Evolutionary conservation across 2,113 vertebrate genomes (phyloP), one percentile per base, ranked within the genome.

Genomic region (Microtus richardsoni): DNA sequence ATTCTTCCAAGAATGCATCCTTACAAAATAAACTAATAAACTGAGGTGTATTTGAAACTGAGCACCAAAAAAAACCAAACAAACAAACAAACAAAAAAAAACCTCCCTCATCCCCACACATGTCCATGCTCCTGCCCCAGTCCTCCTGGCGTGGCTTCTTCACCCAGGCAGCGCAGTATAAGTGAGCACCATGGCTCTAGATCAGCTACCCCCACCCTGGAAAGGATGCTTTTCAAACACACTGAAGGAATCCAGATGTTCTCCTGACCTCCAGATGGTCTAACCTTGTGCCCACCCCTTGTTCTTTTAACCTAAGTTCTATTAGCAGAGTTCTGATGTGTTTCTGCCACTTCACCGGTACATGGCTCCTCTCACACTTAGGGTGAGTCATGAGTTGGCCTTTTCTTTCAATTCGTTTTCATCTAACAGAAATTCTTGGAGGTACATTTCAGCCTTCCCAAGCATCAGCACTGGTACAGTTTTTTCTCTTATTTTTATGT

Each of bases 201-300:
- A 80, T 26, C 44, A 41, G 62, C 9, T 28, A 39, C 54, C 68
- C 58, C 83, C 49, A 16, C 52, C 85, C 3, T 4, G 47, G 47
- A 97, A 96, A 77, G 95, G 92, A 93, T 44, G 96, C 97, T 98
- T 98, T 95, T 96, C 94, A 96, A 97, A 95, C 87, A 95, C 28
- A 16, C 79, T 7, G 21, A 94, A 93, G 36, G 54, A 97, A 97
- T 97, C 96, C 95, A 97, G 95, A 96, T 94, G 94, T 88, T 88
- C 71, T 77, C 79, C 93, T 92, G 75, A 95, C 90, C 92, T 95
- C 89, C 71, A 33, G 3, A 66, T 41, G 71, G 88, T 94, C 90
- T 92, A 88, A 88, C 78, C 93, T 93, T 82, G 30, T 78, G 90
- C 90, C 44, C 71, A 33, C 54, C 77, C 86, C 88, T 92, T 66